phyloP scores from a whole-genome alignment of 2,888 invertebrate genomes.

The Trissoscelio sp. region DNA sequence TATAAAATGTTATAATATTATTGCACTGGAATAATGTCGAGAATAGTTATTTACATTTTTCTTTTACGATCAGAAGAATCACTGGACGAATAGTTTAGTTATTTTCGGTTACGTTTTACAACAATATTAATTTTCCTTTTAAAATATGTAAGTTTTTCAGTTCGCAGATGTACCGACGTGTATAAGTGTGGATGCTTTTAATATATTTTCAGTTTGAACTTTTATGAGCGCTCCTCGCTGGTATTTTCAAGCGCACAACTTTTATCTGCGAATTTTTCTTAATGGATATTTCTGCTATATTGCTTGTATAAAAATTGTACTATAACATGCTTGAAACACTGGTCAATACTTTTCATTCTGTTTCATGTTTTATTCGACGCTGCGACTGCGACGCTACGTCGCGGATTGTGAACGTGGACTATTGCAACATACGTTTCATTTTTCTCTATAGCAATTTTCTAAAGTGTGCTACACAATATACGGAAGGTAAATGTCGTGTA shows the following conservation, averaged over 20 bases:
- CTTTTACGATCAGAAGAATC: constrained; percentile 40
- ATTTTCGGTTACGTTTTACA: constrained; percentile 31
- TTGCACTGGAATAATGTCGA: constrained; percentile 33
- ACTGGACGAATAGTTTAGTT: constrained; percentile 27
- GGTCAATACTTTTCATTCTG: constrained; percentile 40
- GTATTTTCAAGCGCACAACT: constrained; percentile 9
- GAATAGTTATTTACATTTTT: constrained; percentile 24
- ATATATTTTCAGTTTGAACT: constrained; percentile 36
- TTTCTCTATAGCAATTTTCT: constrained; percentile 64
- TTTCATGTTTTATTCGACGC: constrained; percentile 42
- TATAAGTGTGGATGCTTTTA: constrained; percentile 14
- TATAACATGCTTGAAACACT: constrained; percentile 7
- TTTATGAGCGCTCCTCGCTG: background rate
- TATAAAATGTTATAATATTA: constrained; percentile 39
- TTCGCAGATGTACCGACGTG: constrained; percentile 8
- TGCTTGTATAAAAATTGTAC: constrained; percentile 21
- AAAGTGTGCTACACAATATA: constrained; percentile 60
- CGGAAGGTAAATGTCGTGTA: constrained; percentile 59
- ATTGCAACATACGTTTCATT: constrained; percentile 48
- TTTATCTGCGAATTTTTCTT: constrained; percentile 32
- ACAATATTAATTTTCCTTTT: constrained; percentile 35
- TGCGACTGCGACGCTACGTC: background rate
- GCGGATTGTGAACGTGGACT: constrained; percentile 21
- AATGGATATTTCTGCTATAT: constrained; percentile 24
- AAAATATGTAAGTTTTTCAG: constrained; percentile 25